These are phyloP conservation scores for Naja naja DNA, from an alignment of 2,113 vertebrate species.

Conservation along the genomic window DNA sequence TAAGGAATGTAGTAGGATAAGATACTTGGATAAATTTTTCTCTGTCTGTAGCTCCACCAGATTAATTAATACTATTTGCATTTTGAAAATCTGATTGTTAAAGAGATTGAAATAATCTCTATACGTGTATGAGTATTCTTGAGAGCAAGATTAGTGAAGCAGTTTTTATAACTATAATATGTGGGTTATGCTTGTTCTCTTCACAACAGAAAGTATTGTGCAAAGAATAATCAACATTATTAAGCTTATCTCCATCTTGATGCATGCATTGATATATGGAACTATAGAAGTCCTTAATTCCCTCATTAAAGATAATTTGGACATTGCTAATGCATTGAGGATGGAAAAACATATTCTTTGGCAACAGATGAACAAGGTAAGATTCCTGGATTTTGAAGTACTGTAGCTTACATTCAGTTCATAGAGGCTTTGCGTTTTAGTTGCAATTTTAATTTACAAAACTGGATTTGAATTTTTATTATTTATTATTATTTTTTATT, in stretches of 20 bases:
- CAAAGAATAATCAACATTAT: slow-evolving; percentile 57
- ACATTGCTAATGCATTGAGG: slow-evolving; percentile 67
- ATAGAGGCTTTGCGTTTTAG: background rate
- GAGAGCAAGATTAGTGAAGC: background rate
- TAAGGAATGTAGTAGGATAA: background rate
- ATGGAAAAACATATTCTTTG: slow-evolving; percentile 61
- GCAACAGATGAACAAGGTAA: slow-evolving; percentile 69
- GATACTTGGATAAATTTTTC: background rate
- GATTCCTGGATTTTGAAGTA: background rate
- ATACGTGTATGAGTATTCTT: background rate
- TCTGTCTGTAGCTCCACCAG: background rate
- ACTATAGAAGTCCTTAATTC: slow-evolving; percentile 56
- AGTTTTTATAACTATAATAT: background rate
- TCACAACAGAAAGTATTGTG: slow-evolving; percentile 59
- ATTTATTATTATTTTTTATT: background rate
- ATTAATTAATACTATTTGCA: background rate
- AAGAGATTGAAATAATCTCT: background rate
- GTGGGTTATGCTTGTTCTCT: background rate
- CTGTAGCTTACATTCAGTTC: background rate
- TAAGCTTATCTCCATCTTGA: slow-evolving; percentile 64
- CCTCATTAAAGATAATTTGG: slow-evolving; percentile 64
- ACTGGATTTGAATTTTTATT: background rate
- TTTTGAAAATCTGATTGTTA: background rate
- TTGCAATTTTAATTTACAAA: background rate
- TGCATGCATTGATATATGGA: slow-evolving; percentile 66